Conservation (phyloP, 2,888 invertebrate genomes). For the Philopedon plagiatum region DNA sequence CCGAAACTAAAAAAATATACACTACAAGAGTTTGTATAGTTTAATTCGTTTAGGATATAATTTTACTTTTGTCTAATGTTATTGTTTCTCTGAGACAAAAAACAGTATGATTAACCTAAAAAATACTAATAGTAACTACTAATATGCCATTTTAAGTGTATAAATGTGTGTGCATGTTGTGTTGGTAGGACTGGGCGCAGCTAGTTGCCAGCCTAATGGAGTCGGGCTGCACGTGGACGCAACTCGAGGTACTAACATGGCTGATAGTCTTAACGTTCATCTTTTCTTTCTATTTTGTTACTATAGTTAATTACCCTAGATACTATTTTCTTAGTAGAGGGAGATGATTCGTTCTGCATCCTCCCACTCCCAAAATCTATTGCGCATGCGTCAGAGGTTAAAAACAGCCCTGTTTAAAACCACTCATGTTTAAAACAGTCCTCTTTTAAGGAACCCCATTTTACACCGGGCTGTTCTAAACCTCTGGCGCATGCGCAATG, state of each 20-base stretch:
- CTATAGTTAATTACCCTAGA: slow-evolving; percentile 1
- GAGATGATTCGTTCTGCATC: no score
- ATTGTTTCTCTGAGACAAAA: background rate
- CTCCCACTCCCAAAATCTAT: no score
- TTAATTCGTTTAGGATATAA: no score
- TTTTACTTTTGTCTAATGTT: no score
- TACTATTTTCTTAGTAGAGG: slow-evolving; percentile 20
- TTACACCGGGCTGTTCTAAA: no score
- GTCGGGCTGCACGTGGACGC: slow-evolving; percentile 86
- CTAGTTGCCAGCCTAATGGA: slow-evolving; percentile 89
- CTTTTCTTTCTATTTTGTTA: slow-evolving; percentile 10
- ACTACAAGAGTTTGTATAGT: no score
- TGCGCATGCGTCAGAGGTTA: no score
- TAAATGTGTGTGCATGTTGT: slow-evolving; percentile 61
- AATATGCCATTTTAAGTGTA: slow-evolving; percentile 30
- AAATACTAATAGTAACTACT: background rate
- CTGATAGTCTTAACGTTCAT: slow-evolving; percentile 21
- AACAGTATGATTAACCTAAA: background rate
- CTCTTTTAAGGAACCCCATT: no score
- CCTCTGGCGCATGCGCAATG: no score
- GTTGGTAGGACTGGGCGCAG: slow-evolving; percentile 85
- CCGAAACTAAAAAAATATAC: no score
- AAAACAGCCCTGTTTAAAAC: no score
- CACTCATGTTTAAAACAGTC: no score
- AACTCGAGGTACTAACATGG: slow-evolving; percentile 77